Percentiles rank a stretch among this genome's conserved stretches.
These are phyloP conservation scores for Pilophorus perplexus DNA, from an alignment of 2,888 invertebrate genomes.

Conservation along the genomic window DNA sequence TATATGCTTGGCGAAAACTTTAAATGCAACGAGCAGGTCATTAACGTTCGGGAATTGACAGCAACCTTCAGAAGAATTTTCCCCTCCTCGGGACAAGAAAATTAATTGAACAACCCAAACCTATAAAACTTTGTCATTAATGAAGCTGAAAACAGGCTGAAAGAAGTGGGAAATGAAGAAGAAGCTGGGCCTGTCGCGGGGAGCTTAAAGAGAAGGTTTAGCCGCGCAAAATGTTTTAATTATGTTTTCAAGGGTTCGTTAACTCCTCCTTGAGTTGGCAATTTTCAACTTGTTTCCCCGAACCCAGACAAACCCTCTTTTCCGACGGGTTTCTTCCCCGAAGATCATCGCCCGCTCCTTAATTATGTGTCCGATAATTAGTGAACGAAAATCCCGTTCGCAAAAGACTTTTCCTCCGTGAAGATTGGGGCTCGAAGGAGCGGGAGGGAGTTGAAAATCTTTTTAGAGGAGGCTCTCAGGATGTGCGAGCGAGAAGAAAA, in stretches of 20 bases:
- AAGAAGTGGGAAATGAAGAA: slow-evolving; percentile 26
- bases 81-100: not conserved
- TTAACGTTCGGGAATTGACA: too few relatives aligned
- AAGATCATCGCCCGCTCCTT: slow-evolving; percentile 32
- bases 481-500: too few relatives aligned
- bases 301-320: too few relatives aligned
- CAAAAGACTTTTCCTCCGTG: too few relatives aligned
- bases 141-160: slow-evolving; percentile 36
- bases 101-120: slow-evolving; percentile 33
- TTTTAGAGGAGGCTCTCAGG: too few relatives aligned
- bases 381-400: slow-evolving; percentile 31
- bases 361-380: slow-evolving; percentile 42
- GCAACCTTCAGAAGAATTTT: not conserved
- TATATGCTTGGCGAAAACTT: too few relatives aligned
- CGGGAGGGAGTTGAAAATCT: too few relatives aligned
- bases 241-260: slow-evolving; percentile 42
- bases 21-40: too few relatives aligned
- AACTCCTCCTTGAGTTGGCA: slow-evolving; percentile 42
- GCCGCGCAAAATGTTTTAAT: slow-evolving; percentile 42
- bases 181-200: not conserved
- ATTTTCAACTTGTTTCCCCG: slow-evolving; percentile 41
- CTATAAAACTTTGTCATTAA: slow-evolving; percentile 36
- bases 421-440: too few relatives aligned
- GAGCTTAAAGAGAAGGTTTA: slow-evolving; percentile 14
- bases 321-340: not conserved